Conservation (phyloP, 2,113 vertebrate genomes). For the Macrotis lagotis region DNA sequence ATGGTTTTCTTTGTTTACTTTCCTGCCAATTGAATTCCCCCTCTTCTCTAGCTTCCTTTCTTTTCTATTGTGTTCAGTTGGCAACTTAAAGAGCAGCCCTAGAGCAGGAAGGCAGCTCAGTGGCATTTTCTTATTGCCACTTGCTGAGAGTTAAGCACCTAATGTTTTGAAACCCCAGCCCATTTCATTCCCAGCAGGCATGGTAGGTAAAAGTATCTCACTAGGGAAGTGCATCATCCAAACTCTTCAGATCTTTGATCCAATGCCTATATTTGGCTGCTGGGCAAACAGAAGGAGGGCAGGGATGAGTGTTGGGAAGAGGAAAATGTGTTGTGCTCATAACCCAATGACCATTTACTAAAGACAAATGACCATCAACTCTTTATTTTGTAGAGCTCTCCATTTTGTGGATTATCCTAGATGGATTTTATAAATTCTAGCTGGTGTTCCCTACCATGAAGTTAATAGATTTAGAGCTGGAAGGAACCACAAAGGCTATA, state of each 20-base stretch:
- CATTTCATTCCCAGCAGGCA: constrained; percentile 70
- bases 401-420: constrained; percentile 48
- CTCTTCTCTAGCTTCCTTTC: constrained; percentile 33
- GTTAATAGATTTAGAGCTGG: background rate
- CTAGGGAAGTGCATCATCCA: constrained; percentile 58
- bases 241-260: constrained; percentile 49
- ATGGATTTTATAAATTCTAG: constrained; percentile 48
- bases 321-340: background rate
- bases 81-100: constrained; percentile 46
- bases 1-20: constrained; percentile 53
- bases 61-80: constrained; percentile 67
- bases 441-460: background rate
- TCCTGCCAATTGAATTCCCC: constrained; percentile 51
- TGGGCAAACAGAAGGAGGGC: constrained; percentile 33
- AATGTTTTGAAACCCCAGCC: constrained; percentile 53
- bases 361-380: constrained; percentile 55
- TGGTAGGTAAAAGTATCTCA: constrained; percentile 72
- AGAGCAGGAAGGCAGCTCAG: constrained; percentile 18
- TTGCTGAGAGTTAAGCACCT: constrained; percentile 68
- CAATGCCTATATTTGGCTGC: constrained; percentile 54
- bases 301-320: background rate
- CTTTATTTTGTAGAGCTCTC: constrained; percentile 56
- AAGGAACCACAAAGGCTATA: background rate
- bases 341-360: constrained; percentile 54
- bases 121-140: constrained; percentile 56